phyloP scores from a whole-genome alignment of 30 jellyfish, hydroid and myxozoan genomes.

The Cassiopea andromeda region DNA sequence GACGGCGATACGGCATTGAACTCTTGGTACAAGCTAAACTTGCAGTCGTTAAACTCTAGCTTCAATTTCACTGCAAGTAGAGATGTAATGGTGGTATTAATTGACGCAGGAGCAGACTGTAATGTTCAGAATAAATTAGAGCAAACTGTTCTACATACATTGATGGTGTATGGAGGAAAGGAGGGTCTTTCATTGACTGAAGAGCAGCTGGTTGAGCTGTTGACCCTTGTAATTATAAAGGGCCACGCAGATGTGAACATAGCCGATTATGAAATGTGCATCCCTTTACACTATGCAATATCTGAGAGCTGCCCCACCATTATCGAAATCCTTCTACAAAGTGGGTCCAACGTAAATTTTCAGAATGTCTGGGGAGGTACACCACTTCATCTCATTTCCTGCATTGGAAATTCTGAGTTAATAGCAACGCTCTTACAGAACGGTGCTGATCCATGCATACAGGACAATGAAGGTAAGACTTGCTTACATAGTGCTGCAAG shows the following conservation, averaged over 20 bases:
- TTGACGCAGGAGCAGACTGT: constrained; percentile 61
- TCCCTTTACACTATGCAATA: constrained; percentile 35
- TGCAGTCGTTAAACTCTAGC: background rate
- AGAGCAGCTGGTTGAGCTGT: constrained; percentile 1
- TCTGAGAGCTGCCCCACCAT: background rate
- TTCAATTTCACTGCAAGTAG: background rate
- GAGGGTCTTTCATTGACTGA: background rate
- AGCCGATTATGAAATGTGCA: constrained; percentile 25
- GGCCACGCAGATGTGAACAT: constrained; percentile 40
- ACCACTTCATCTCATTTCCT: constrained; percentile 13
- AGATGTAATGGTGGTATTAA: background rate
- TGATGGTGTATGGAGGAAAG: constrained; percentile 7
- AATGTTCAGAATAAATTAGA: constrained; percentile 11
- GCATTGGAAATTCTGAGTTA: background rate
- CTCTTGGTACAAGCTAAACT: background rate
- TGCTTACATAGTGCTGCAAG: constrained; percentile 14
- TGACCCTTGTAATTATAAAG: background rate
- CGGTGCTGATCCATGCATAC: constrained; percentile 45
- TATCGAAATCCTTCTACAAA: background rate
- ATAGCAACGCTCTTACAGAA: constrained; percentile 6
- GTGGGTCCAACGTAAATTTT: constrained; percentile 26
- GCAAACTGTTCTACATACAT: constrained; percentile 20
- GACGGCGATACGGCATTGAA: constrained; percentile 53
- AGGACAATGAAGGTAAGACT: constrained; percentile 29
- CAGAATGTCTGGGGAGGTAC: constrained; percentile 36